Base-by-base conservation (phyloP, 1,140 invertebrate species). In the Drosophila bifasciata region DNA sequence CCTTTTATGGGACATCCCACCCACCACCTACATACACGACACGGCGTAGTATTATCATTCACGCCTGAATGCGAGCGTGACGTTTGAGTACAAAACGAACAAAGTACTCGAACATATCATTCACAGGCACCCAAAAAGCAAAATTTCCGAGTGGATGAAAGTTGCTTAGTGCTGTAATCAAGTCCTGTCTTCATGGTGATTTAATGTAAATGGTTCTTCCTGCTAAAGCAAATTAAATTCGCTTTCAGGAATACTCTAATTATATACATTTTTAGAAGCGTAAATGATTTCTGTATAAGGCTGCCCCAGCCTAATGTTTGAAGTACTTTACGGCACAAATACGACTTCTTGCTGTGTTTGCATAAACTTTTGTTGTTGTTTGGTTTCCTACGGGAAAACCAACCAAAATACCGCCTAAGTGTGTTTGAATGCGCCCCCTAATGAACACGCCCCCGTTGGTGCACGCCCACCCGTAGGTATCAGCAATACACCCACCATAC, bases 331-430 rank as follows among this genome's bases (percentile, higher is more conserved):
- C 45, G 15, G 15, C 4, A 15, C 41, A 51, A 21, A 25, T 58
- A 49, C 39, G 68, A 77, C 81, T 74, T 85, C 49, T 58, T 86
- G 81, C 80, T 80, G 63, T 80, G 76, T 85, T 85, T 86, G 81
- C 81, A 81, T 79, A 70, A 77, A 80, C 68, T 77, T 86, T 68
- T 66, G n/a, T n/a, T n/a, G n/a, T 21, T 19, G 19, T 21, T 21
- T 21, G 2, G 59, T 80, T 75, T 55, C 19, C 28, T 40, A 41
- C 15, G 3, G 17, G 15, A 17, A 4, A 21, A 21, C 61, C 50
- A 3, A 45, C 19, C 48, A 45, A 76, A 75, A 60, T 60, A 55
- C 39, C 56, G 55, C 56, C 55, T 58, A 67, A 86, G 73, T 70
- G 57, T 55, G 59, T 58, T 64, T 44, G 49, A 48, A 76, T 53